A percentile compares a stretch with the other conserved stretches of the same genome.
Evolutionary conservation across 2,797 vertebrate genomes (phyloP).

Genomic region (Alca torda): DNA sequence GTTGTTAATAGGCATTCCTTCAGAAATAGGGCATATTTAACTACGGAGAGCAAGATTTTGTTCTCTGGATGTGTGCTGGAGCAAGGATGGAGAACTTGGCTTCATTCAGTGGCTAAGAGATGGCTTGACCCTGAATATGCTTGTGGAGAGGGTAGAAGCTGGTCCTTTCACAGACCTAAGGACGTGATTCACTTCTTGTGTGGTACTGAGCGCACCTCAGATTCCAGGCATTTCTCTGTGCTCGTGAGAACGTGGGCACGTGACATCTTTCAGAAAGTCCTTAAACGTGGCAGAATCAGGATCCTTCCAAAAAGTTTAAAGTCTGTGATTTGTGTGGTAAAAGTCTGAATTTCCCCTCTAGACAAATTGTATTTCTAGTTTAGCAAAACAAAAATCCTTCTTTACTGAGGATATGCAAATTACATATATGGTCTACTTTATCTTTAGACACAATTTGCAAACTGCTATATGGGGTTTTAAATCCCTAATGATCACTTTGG

Average conservation of each 20-base stretch:
- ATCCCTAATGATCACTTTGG: not conserved
- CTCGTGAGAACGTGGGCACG: not conserved
- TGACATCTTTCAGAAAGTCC: not conserved
- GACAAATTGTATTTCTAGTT: not conserved
- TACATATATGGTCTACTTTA: not conserved
- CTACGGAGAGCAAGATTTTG: not conserved
- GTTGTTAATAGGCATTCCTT: not conserved
- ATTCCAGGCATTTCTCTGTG: not conserved
- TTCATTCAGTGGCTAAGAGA: not conserved
- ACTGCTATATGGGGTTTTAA: not conserved
- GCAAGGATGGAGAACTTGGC: not conserved
- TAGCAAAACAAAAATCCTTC: not conserved
- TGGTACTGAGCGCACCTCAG: not conserved
- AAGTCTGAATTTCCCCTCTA: not conserved
- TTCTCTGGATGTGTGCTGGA: not conserved
- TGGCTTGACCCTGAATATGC: not conserved
- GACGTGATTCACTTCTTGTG: not conserved
- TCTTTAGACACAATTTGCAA: not conserved
- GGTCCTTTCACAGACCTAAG: not conserved
- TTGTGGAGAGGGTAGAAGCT: not conserved
- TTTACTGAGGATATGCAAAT: not conserved
- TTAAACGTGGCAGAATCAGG: not conserved
- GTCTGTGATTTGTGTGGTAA: not conserved
- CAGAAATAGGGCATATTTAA: not conserved
- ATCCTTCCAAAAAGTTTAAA: not conserved